phyloP scores from a whole-genome alignment of 2,888 invertebrate genomes.

The Entomobrya proxima region DNA sequence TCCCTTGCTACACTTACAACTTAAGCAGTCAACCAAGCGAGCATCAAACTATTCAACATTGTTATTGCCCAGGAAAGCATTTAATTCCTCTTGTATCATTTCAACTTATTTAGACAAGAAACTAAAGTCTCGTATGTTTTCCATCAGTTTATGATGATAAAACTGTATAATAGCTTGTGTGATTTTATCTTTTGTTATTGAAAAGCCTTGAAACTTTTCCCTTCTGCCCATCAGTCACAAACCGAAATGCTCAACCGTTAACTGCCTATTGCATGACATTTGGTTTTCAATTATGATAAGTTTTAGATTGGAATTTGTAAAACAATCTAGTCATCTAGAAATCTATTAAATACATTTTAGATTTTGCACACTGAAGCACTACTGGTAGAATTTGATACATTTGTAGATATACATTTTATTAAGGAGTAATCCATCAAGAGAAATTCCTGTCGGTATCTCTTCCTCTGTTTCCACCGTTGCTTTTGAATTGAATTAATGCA shows the following conservation, averaged over 20 bases:
- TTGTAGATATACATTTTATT: no score
- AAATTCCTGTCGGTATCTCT: background rate
- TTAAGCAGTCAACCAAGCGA: background rate
- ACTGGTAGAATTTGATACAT: no score
- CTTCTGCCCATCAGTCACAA: no score
- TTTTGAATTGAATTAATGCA: slow-evolving; percentile 2
- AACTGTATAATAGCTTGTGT: background rate
- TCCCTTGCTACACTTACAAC: background rate
- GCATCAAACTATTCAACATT: background rate
- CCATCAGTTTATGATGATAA: background rate
- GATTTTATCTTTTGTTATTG: slow-evolving; percentile 2
- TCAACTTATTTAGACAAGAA: background rate
- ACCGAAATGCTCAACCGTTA: no score
- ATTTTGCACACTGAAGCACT: no score
- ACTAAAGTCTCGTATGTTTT: background rate
- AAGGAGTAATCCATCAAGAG: background rate
- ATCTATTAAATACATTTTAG: no score
- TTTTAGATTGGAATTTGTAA: slow-evolving; percentile 14
- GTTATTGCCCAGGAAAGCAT: slow-evolving; percentile 2
- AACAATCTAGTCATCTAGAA: no score
- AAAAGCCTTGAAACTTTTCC: slow-evolving; percentile 14
- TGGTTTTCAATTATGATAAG: slow-evolving; percentile 14
- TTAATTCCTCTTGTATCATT: background rate
- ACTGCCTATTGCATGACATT: background rate
- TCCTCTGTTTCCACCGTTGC: background rate